These are phyloP conservation scores for Cotesia vestalis DNA, from an alignment of 1,140 invertebrate species.

Conservation along the genomic window DNA sequence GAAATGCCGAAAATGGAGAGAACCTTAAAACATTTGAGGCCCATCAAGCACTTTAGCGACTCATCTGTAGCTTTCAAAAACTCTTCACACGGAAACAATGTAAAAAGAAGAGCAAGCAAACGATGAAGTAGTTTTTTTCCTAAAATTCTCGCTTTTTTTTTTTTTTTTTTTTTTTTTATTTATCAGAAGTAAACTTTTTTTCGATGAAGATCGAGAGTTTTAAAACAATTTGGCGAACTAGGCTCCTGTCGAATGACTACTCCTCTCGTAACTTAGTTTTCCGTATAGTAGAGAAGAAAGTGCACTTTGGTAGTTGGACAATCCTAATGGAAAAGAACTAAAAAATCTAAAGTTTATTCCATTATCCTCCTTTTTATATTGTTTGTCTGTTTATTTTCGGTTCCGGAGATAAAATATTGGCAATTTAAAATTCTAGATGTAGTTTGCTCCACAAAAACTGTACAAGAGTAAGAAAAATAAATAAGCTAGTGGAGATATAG, in stretches of 20 bases:
- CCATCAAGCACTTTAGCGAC: too few relatives aligned
- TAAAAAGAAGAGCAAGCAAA: too few relatives aligned
- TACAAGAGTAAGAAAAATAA: too few relatives aligned
- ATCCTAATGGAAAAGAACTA: neutral
- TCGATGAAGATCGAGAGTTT: neutral
- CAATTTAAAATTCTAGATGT: too few relatives aligned
- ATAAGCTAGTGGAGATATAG: too few relatives aligned
- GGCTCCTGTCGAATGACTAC: neutral
- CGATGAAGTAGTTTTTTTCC: neutral
- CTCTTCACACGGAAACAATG: too few relatives aligned
- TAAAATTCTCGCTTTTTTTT: neutral
- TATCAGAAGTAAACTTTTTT: neutral
- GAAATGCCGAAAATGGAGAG: too few relatives aligned
- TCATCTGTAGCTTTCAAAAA: too few relatives aligned
- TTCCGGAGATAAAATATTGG: too few relatives aligned
- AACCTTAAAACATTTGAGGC: too few relatives aligned
- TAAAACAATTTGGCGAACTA: slow-evolving; percentile 9
- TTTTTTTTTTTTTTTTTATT: neutral
- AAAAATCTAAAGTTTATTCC: neutral
- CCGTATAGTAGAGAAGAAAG: neutral
- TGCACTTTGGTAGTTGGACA: slow-evolving; percentile 7
- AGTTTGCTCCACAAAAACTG: too few relatives aligned
- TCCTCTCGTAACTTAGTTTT: slow-evolving; percentile 3
- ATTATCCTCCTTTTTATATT: neutral
- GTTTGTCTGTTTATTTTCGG: neutral